phyloP scores from a whole-genome alignment of 2,797 vertebrate genomes.

The Artibeus jamaicensis region DNA sequence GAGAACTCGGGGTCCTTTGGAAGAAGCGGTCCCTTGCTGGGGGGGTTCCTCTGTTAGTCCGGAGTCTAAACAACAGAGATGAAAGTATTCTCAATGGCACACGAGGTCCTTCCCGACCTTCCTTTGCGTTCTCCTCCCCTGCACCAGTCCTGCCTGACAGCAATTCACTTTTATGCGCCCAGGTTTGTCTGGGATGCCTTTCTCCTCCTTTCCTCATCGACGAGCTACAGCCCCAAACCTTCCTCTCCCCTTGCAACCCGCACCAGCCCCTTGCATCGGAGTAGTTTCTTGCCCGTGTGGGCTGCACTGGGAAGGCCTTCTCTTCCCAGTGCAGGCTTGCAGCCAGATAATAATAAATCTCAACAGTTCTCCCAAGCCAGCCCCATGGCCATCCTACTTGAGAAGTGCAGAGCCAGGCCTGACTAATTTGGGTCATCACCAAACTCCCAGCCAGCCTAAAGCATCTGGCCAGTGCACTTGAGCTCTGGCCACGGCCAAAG shows the following conservation, averaged over 20 bases:
- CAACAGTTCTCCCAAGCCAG: neutral
- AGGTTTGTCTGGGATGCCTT: neutral
- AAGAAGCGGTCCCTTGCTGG: neutral
- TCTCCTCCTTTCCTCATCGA: neutral
- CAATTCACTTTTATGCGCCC: neutral
- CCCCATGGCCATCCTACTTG: neutral
- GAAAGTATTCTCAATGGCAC: neutral
- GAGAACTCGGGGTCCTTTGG: neutral
- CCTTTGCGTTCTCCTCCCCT: neutral
- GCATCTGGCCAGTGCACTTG: neutral
- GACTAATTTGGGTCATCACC: neutral
- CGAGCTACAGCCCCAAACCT: neutral
- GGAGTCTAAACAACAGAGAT: neutral
- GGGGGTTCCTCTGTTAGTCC: neutral
- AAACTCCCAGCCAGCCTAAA: neutral
- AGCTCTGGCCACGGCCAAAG: neutral
- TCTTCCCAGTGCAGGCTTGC: neutral
- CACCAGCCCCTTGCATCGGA: accelerated
- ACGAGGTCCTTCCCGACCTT: neutral
- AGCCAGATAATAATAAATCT: neutral
- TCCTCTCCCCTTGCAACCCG: neutral
- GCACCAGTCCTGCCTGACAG: neutral
- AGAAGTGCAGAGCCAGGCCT: neutral
- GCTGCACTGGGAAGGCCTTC: neutral
- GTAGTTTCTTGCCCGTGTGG: neutral